Percentiles rank a stretch among this genome's conserved stretches.
phyloP scores from a whole-genome alignment of 2,797 vertebrate species.

The Etheostoma nigrum region DNA sequence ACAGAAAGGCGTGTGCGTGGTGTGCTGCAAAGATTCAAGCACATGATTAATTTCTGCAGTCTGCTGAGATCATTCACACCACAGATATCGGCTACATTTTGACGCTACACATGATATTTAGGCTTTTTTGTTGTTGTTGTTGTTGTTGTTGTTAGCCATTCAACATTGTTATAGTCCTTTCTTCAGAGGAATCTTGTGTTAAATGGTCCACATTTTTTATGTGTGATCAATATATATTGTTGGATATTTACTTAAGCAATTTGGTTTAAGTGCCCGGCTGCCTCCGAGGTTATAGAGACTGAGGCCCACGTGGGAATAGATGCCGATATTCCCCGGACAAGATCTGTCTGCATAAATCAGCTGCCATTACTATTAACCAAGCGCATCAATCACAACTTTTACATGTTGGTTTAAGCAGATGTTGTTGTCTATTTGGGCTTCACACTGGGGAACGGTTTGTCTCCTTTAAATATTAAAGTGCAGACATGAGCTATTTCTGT shows the following conservation, averaged over 20 bases:
- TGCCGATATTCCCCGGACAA: slow-evolving; percentile 65
- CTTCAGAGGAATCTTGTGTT: slow-evolving; percentile 32
- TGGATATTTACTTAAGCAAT: slow-evolving; percentile 79
- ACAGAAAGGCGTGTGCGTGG: neutral
- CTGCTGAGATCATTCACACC: slow-evolving; percentile 28
- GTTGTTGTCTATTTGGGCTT: slow-evolving; percentile 56
- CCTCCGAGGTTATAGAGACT: slow-evolving; percentile 50
- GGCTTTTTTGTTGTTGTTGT: too few species aligned
- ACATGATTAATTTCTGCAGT: slow-evolving; percentile 27
- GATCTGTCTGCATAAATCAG: slow-evolving; percentile 77
- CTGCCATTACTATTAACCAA: slow-evolving; percentile 64
- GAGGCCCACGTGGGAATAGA: slow-evolving; percentile 74
- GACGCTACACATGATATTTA: slow-evolving; percentile 1
- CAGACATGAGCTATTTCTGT: slow-evolving; percentile 64
- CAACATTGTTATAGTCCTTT: slow-evolving; percentile 3
- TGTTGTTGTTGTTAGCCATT: neutral
- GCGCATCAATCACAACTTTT: slow-evolving; percentile 65
- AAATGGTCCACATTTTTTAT: slow-evolving; percentile 61
- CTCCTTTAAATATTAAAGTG: slow-evolving; percentile 77
- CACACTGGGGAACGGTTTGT: slow-evolving; percentile 60
- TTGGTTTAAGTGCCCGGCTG: slow-evolving; percentile 72
- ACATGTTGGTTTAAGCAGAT: slow-evolving; percentile 49
- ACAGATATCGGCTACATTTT: slow-evolving; percentile 14
- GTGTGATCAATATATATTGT: slow-evolving; percentile 77
- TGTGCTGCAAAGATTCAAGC: slow-evolving; percentile 9